A percentile compares a stretch with the other conserved stretches of the same genome.
Evolutionary conservation across 2,797 vertebrate species (phyloP).

Genomic region (Perodicticus potto): DNA sequence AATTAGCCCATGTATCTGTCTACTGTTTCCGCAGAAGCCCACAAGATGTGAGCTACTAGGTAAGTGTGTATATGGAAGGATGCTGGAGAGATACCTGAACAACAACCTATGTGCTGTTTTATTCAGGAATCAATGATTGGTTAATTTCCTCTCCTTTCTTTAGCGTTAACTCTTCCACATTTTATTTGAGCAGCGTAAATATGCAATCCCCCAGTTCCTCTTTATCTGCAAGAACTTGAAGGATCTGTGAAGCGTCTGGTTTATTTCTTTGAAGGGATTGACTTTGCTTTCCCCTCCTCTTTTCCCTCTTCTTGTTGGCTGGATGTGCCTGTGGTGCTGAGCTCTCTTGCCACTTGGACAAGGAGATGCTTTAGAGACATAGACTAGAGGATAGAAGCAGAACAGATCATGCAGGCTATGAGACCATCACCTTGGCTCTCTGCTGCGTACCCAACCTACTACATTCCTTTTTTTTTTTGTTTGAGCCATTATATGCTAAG

Average conservation of each 20-base stretch:
- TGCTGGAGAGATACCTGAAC: not conserved
- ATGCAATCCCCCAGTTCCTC: not conserved
- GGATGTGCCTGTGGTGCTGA: not conserved
- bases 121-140: not conserved
- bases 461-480: not conserved
- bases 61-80: not conserved
- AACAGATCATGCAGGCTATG: too few relatives aligned
- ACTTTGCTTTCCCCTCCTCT: not conserved
- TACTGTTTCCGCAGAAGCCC: not conserved
- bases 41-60: not conserved
- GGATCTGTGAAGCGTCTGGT: too few relatives aligned
- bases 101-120: not conserved
- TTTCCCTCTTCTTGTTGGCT: accelerated
- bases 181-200: not conserved
- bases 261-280: not conserved
- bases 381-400: not conserved
- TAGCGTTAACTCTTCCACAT: not conserved
- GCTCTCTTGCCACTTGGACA: accelerated
- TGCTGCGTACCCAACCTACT: not conserved
- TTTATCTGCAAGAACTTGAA: not conserved
- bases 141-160: not conserved
- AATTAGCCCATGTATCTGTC: not conserved
- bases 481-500: not conserved
- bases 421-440: accelerated
- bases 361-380: not conserved